phyloP scores from a whole-genome alignment of 2,113 vertebrate genomes.

The Geococcyx californianus region DNA sequence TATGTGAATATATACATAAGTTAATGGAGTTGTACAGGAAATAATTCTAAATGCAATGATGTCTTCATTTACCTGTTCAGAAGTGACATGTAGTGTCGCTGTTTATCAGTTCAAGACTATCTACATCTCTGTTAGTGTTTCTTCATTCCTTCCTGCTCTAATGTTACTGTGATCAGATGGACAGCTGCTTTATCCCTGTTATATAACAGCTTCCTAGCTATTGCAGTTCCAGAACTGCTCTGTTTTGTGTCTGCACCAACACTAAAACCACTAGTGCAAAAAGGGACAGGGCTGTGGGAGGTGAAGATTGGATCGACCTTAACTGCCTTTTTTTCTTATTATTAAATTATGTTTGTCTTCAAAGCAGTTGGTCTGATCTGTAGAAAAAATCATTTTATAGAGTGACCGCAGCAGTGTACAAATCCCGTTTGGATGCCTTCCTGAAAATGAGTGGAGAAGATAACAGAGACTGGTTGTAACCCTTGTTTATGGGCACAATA shows the following conservation, averaged over 20 bases:
- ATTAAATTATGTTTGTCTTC: background rate
- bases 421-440: background rate
- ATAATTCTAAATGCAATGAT: background rate
- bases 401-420: background rate
- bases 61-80: background rate
- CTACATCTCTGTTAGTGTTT: background rate
- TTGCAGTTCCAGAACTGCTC: background rate
- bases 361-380: background rate
- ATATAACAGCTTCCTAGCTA: background rate
- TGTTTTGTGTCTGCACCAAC: background rate
- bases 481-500: background rate
- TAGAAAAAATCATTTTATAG: background rate
- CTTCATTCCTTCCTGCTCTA: background rate
- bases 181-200: background rate
- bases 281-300: background rate
- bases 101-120: background rate
- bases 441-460: background rate
- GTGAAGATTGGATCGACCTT: background rate
- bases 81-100: background rate
- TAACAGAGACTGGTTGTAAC: background rate
- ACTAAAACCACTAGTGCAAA: background rate
- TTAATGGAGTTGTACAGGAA: background rate
- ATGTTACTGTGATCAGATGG: background rate
- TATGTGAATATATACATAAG: conserved; percentile 67
- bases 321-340: background rate